Base-by-base conservation (phyloP, 2,888 invertebrate genomes). In the Vannuccia rotundouncinata region DNA sequence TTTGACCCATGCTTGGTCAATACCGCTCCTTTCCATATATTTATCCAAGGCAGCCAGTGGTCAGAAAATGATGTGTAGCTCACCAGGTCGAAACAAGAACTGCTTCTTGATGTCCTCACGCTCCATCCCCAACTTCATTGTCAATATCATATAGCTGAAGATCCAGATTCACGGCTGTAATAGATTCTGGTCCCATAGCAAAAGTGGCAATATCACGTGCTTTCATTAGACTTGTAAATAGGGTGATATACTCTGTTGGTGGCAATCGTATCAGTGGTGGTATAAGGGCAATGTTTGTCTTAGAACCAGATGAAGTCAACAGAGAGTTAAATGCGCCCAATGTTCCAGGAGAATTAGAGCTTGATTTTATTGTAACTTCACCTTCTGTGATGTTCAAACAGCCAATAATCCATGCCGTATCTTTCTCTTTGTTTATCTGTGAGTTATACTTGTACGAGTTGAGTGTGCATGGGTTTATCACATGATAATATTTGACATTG, bases 1-100 rank as follows among this genome's bases (percentile, higher is more conserved):
- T 79, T 79, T 22, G 66, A 76, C 22, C 78, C 78, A 78, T 73
- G 78, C 78, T 76, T 78, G 78, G 75, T 78, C 78, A 78, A 78
- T 76, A 22, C 78, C 74, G 74, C 78, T 78, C 78, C 78, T 10
- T 76, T 27, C 78, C 73, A 78, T 27, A 75, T 78, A 78, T 78
- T 78, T 78, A n/a, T 74, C 30, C 10, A 76, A 76, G n/a, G 31
- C 77, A 76, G 77, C 77, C 30, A 76, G n/a, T n/a, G 77, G 29
- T 17, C 77, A 76, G 30, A 76, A 76, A n/a, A 31, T 28, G 13
- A 76, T 45, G 28, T 76, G 77, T 28, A 31, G 29, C 75, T 78
- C 78, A 78, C 78, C 78, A 78, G 78, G 78, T 30, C 78, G 78
- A 28, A 78, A 78, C 2, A 78, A 45, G 75, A 79, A 79, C 27